These are phyloP conservation scores for Parambassis ranga DNA, from an alignment of 2,797 vertebrate species.

Conservation along the genomic window DNA sequence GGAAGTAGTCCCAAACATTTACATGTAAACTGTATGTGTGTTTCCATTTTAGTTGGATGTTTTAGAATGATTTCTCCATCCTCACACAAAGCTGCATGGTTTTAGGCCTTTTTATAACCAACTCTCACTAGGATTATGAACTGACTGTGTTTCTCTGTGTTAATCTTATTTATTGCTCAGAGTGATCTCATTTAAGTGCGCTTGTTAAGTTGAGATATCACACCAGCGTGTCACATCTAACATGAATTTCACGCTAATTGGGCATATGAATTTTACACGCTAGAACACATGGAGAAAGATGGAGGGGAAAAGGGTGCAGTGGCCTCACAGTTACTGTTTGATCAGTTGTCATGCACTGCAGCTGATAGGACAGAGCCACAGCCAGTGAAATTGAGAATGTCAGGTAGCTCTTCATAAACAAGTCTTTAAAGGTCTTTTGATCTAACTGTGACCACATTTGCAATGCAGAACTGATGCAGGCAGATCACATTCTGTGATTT, in stretches of 20 bases:
- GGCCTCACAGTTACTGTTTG: constrained; percentile 38
- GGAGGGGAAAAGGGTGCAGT: neutral
- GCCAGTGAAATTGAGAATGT: constrained; percentile 34
- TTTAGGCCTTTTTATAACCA: constrained; percentile 27
- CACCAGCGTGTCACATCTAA: constrained; percentile 43
- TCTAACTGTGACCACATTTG: constrained; percentile 22
- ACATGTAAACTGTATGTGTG: neutral
- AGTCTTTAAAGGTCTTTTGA: constrained; percentile 51
- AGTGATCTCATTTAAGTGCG: constrained; percentile 40
- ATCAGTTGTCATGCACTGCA: constrained; percentile 45
- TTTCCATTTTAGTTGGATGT: neutral
- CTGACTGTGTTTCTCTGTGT: constrained; percentile 15
- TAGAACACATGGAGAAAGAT: constrained; percentile 3
- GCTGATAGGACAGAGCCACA: constrained; percentile 22
- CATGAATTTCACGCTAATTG: constrained; percentile 48
- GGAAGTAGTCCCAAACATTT: constrained; percentile 6
- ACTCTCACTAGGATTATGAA: constrained; percentile 47
- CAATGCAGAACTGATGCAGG: constrained; percentile 4
- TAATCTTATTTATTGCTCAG: constrained; percentile 58
- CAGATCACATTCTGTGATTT: constrained; percentile 28
- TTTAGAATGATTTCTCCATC: constrained; percentile 19
- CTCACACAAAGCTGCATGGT: constrained; percentile 18
- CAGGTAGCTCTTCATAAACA: constrained; percentile 50
- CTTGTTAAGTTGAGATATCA: constrained; percentile 55
- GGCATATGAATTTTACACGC: constrained; percentile 10